Base-by-base conservation (phyloP, 1,140 invertebrate species). In the Scaptomyza montana region DNA sequence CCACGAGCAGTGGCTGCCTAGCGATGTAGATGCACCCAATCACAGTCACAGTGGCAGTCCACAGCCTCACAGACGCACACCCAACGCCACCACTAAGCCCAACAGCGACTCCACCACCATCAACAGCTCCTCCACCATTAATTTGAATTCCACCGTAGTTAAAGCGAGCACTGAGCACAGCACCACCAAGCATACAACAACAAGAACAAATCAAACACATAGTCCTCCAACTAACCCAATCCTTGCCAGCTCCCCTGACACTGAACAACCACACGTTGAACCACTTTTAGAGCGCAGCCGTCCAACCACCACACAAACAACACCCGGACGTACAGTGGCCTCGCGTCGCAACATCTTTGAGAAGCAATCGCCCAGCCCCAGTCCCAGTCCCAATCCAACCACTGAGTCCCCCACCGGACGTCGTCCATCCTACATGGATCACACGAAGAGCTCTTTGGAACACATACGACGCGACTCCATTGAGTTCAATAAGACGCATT, bases 401-500 rank as follows among this genome's bases (percentile, higher is more conserved):
- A 66, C 61, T 2, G 51, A 69, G 16, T 36, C 43, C 12, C 41
- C 49, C 7, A 72, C 19, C 19, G 70, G 67, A 1, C 79, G 90
- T 10, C 82, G 90, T 60, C 91, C 91, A 19, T 92, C 91, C 28
- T 92, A 92, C 55, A 92, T 92, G 91, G 90, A 91, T 41, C 91
- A 92, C 46, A 92, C 91, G 16, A 89, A 90, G 56, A 80, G 85
- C 54, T 92, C 91, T 0, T 60, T 92, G 47, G 91, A 92, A 57
- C 91, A 92, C 46, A 92, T 90, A 0, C 68, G 91, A 7, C 87
- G 90, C 9, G 91, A 92, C 47, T 92, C 91, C 0, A 55, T 92
- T 41, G 91, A 92, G 63, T 74, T 92, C 4, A 92, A 87, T 25
- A 91, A 91, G 64, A 86, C 77, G 1, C 78, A 92, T 66, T 92